These are phyloP conservation scores for Chiloscyllium punctatum DNA, from an alignment of 2,797 vertebrate genomes.

Conservation along the genomic window DNA sequence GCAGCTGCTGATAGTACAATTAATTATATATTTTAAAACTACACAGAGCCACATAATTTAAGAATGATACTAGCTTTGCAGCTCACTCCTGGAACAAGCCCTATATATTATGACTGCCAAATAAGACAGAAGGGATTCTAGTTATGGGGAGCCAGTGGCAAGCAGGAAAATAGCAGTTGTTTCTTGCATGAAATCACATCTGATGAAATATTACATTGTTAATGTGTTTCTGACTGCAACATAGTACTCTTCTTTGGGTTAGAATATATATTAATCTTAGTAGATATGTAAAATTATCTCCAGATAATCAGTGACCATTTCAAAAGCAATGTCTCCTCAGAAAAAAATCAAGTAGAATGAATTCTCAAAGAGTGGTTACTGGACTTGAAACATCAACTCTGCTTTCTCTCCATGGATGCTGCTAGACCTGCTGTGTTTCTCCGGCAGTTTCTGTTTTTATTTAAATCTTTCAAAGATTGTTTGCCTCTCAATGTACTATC, in stretches of 20 bases:
- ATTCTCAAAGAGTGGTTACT: no score
- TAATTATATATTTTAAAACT: not conserved
- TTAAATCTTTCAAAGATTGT: not conserved
- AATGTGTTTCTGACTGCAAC: not conserved
- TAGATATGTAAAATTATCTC: not conserved
- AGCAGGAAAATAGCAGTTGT: not conserved
- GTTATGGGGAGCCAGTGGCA: not conserved
- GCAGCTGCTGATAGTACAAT: not conserved
- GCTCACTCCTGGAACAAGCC: not conserved
- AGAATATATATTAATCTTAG: not conserved
- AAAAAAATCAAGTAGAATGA: not conserved
- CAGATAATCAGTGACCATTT: not conserved
- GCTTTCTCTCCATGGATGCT: no score
- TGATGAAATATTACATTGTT: not conserved
- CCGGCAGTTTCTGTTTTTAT: no score
- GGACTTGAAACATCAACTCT: no score
- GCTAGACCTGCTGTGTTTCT: no score
- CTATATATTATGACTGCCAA: not conserved
- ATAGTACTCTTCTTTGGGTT: not conserved
- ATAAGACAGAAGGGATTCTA: not conserved
- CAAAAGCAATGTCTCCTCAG: not conserved
- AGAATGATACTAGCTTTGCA: not conserved
- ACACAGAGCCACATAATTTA: not conserved
- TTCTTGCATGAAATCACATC: not conserved
- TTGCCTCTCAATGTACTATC: not conserved